These are phyloP conservation scores for Nycteola revayana DNA, from an alignment of 2,888 invertebrate species.

Conservation along the genomic window DNA sequence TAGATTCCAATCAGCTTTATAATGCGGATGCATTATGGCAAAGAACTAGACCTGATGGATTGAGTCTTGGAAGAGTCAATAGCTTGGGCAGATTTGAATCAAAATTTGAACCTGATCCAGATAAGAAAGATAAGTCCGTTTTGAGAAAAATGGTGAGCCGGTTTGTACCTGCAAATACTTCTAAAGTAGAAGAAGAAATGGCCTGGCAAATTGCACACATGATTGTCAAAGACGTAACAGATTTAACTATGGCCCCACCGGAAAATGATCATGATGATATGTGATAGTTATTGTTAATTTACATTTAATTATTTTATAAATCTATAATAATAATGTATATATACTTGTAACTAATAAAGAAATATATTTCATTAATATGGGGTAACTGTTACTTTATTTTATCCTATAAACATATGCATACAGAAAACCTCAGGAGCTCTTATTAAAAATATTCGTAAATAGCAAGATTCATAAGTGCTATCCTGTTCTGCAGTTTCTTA, in stretches of 20 bases:
- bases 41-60: conserved; percentile 86
- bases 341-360: conserved; percentile 33
- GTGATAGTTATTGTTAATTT: conserved; percentile 47
- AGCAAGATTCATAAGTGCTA: too few relatives aligned
- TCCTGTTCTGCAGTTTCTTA: too few relatives aligned
- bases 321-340: conserved; percentile 45
- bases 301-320: conserved; percentile 59
- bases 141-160: conserved; percentile 86
- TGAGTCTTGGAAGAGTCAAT: conserved; percentile 94
- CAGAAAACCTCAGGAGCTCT: too few relatives aligned
- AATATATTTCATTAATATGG: conserved; percentile 20
- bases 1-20: conserved; percentile 90
- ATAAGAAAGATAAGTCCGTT: conserved; percentile 72
- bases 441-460: too few relatives aligned
- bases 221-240: conserved; percentile 97
- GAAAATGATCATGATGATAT: conserved; percentile 65
- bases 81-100: conserved; percentile 95
- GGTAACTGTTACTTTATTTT: too few relatives aligned
- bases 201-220: conserved; percentile 98
- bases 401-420: too few relatives aligned
- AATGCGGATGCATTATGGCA: conserved; percentile 96
- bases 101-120: conserved; percentile 91
- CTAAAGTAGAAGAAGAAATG: conserved; percentile 96
- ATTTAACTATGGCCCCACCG: conserved; percentile 87
- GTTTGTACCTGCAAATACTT: conserved; percentile 91